Base-by-base conservation (phyloP, 2,797 vertebrate genomes). In the Ataeniobius toweri region DNA sequence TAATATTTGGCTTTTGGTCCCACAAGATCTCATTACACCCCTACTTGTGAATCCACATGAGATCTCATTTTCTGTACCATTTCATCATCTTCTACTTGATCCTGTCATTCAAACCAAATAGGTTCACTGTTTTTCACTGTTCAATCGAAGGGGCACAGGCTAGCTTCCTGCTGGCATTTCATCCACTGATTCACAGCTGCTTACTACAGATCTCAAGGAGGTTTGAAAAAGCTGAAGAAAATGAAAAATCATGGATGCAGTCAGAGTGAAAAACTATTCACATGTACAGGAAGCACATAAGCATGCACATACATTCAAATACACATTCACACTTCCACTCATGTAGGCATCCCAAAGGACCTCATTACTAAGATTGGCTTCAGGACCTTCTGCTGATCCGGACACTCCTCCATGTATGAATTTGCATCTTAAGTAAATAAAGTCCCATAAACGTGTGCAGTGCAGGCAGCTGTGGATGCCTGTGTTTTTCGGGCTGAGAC, bases 291-390 rank as follows among this genome's bases (percentile, higher is more conserved):
- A 18, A 8, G 59, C 50, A 55, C 59, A 70, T 14, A 71, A 12
- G 70, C 46, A 68, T 26, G 16, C 73, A 48, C 72, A 71, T 5
- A 68, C 75, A 65, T 68, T 58, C 13, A 74, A 81, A 73, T 75
- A 75, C 44, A 24, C 48, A 80, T 3, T 79, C 75, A 79, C 75
- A 65, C 68, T 41, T 72, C 53, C 44, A 61, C 78, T 77, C 74
- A 73, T 67, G 61, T 39, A 2, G 50, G 51, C 76, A 74, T 91
- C 93, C 89, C 92, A 76, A 2, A 86, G 92, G 93, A 91, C 41
- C 90, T 93, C 90, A 94, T 94, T 93, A 92, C 80, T 74, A 80
- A 80, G 88, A 92, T 86, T 89, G 89, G 87, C 90, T 88, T 77
- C 72, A 53, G 79, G 89, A 91, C 87, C 90, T 89, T 90, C 77